Conservation (phyloP, 2,797 vertebrate species). For the Furcifer pardalis region DNA sequence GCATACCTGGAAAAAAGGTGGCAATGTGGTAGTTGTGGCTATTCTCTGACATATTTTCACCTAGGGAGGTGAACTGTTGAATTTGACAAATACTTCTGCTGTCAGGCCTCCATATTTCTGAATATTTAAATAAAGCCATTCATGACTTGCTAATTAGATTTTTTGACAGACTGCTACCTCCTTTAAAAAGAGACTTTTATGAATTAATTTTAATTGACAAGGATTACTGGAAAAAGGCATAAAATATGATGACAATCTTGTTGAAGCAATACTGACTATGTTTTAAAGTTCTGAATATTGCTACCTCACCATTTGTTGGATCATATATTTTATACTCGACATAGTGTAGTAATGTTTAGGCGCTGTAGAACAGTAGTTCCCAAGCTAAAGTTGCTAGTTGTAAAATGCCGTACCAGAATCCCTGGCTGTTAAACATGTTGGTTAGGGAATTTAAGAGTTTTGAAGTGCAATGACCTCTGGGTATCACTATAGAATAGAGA, state of each 20-base stretch:
- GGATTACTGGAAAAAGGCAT: slow-evolving; percentile 24
- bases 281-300: slow-evolving; percentile 49
- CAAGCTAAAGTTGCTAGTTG: no score
- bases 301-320: slow-evolving; percentile 41
- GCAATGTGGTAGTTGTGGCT: neutral
- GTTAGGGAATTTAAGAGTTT: no score
- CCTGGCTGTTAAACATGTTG: no score
- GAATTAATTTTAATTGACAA: slow-evolving; percentile 55
- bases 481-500: no score
- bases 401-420: no score
- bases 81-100: slow-evolving; percentile 37
- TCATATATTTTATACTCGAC: neutral
- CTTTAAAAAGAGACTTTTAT: slow-evolving; percentile 49
- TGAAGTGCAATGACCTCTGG: no score
- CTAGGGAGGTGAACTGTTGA: slow-evolving; percentile 19
- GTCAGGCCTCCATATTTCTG: slow-evolving; percentile 44
- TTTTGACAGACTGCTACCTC: slow-evolving; percentile 51
- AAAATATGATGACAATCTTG: slow-evolving; percentile 32
- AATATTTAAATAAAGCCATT: slow-evolving; percentile 46
- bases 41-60: slow-evolving; percentile 47
- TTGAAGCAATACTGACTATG: slow-evolving; percentile 27
- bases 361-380: no score
- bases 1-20: neutral
- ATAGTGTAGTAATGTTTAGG: neutral
- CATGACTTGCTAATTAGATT: slow-evolving; percentile 53